Percentiles rank a stretch among this genome's conserved stretches.
phyloP scores from a whole-genome alignment of 2,888 invertebrate species.

The Chirona hameri region DNA sequence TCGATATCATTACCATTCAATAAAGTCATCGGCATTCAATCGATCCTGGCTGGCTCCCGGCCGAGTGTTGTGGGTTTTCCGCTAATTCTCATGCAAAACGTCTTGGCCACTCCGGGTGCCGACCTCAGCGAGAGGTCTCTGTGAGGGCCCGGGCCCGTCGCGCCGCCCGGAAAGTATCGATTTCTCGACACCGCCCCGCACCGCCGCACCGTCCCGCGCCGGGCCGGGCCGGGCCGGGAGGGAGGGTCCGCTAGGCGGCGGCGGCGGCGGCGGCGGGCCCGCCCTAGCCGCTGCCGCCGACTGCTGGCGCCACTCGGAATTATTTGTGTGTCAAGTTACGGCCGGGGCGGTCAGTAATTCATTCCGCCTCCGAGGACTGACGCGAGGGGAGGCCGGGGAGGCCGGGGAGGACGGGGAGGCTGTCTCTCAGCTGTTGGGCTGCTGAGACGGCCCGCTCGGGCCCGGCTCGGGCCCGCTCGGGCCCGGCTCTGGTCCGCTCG shows the following conservation, averaged over 20 bases:
- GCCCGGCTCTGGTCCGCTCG: too few species aligned
- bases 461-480: too few species aligned
- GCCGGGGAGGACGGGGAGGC: background rate
- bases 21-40: background rate
- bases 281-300: background rate
- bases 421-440: too few species aligned
- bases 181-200: background rate
- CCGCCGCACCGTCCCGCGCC: background rate
- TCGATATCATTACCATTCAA: constrained; percentile 6
- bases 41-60: background rate
- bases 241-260: background rate
- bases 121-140: too few species aligned
- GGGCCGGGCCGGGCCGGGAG: too few species aligned
- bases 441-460: too few species aligned
- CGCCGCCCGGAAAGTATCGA: background rate
- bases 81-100: background rate
- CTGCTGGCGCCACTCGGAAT: background rate
- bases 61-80: background rate
- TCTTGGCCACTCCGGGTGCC: too few species aligned
- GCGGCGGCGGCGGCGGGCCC: background rate
- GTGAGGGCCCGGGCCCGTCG: background rate
- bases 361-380: background rate
- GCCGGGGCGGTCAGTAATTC: background rate
- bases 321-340: constrained; percentile 26
- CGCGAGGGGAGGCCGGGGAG: background rate